Base-by-base conservation (phyloP, 2,797 vertebrate genomes). In the Sebastes reedi region DNA sequence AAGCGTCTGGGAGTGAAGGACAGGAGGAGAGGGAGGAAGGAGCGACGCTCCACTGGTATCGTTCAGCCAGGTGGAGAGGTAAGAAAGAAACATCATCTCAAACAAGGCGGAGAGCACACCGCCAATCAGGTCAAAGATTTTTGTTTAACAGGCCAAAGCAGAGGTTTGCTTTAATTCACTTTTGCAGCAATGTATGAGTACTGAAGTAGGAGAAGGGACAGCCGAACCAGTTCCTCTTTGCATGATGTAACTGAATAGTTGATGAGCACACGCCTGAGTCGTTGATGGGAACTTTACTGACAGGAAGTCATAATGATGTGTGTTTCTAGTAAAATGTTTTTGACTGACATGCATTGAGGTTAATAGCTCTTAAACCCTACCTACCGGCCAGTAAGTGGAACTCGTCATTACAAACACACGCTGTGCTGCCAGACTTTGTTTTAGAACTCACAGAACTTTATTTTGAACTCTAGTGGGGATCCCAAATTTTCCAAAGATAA, bases 21-120 rank as follows among this genome's bases (percentile, higher is more conserved):
- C 4, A 85, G 84, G 4, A 90, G 94, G 82, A 93, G 78, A 91
- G 80, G 2, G 2, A 93, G 95, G 89, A 96, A 62, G 83, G 96
- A 97, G 79, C 90, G 96, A 59, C 93, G 96, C 75, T 95, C 95
- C 42, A 96, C 95, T 0, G 96, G 96, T 0, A 91, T 96, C 34
- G 84, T 94, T 55, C 88, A 92, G 27, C 76, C 12, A 1, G 70
- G 61, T 8, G 92, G 59, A 80, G 95, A 95, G 86, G 95, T 96
- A 72, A 89, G 84, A 46, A 60, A 85, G 81, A 72, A 29, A 4
- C 24, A 2, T 39, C 55, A 66, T 56, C 29, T 13, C 42, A 55
- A 22, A 71, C 27, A 22, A 18, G 61, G 6, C 42, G 18, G 46
- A 20, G 46, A 52, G 46, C 18, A 9, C 46, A n/a, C 18, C 18